phyloP scores from a whole-genome alignment of 1,140 invertebrate species.

The Bombus confusus region DNA sequence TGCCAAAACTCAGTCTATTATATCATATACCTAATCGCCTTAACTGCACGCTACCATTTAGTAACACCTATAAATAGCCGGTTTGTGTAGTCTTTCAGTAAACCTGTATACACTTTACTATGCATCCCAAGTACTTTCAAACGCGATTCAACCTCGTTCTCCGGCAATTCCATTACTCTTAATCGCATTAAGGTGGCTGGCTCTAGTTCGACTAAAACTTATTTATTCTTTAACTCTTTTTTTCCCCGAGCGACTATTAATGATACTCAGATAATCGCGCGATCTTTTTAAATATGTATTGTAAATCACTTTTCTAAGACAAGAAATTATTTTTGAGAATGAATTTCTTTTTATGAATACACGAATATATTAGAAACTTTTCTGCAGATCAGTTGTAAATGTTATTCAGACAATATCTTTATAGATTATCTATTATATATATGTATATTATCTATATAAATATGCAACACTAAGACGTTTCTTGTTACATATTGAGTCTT shows the following conservation, averaged over 20 bases:
- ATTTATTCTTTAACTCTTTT: neutral
- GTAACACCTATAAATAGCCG: neutral
- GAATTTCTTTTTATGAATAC: too few relatives aligned
- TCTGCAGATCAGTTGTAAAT: too few relatives aligned
- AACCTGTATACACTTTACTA: neutral
- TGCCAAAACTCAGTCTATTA: constrained; percentile 8
- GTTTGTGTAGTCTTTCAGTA: constrained; percentile 4
- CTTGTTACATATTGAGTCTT: too few relatives aligned
- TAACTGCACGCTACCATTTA: constrained; percentile 5
- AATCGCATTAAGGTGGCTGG: neutral
- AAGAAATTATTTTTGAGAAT: too few relatives aligned
- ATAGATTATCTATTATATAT: too few relatives aligned
- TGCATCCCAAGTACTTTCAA: neutral
- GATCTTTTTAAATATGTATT: neutral
- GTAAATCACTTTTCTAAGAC: neutral
- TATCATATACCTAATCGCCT: constrained; percentile 21
- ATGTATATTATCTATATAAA: too few relatives aligned
- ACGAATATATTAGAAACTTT: too few relatives aligned
- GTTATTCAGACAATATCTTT: too few relatives aligned
- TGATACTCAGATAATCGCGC: neutral
- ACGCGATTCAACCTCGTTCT: neutral
- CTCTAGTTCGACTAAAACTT: neutral
- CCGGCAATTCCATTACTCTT: neutral
- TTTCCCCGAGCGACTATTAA: neutral
- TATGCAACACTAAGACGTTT: too few relatives aligned